Evolutionary conservation across 2,888 invertebrate species (phyloP), one percentile per base, ranked within the genome.

Genomic region (Drosophila parthenogenetica): DNA sequence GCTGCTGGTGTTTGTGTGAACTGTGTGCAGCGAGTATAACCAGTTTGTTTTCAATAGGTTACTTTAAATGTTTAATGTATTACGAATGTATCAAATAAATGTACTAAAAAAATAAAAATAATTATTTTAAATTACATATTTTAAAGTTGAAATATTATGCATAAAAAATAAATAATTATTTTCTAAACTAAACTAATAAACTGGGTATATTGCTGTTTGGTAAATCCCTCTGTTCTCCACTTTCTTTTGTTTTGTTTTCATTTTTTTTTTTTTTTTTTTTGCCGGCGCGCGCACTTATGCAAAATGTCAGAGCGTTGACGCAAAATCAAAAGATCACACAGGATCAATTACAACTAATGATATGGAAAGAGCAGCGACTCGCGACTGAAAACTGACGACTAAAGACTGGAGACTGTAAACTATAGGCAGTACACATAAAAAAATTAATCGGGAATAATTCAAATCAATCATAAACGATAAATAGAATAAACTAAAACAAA

Each of bases 331-430:
- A 86, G 84, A 86, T 86, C 87, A 84, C 86, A 87, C 80, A 83
- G 89, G 88, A 87, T 90, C 88, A 89, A 90, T 89, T 89, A 89
- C 88, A 89, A 83, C 85, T 89, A 89, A 89, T 89, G 90, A 90
- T 89, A 89, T 89, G 81, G 89, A 76, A 62, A 79, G 65, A 58
- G 29, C 29, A 60, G 51, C 48, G 73, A 57, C 68, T 61, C 57
- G 37, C 37, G 37, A 29, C 42, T 48, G 61, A 42, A 43, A 55
- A 66, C 49, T 50, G 14, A 29, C 42, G 39, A 42, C 49, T 22
- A 22, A 22, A 5, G 22, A 29, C 29, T 62, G 29, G 5, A 42
- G 42, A 17, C 53, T 42, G 43, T 14, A 22, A 37, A 64, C 50
- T 37, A 49, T 8, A 37, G 61, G 55, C 57, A 71, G 39, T 54